Conservation (phyloP, 2,888 invertebrate species). For the Acronicta alni region DNA sequence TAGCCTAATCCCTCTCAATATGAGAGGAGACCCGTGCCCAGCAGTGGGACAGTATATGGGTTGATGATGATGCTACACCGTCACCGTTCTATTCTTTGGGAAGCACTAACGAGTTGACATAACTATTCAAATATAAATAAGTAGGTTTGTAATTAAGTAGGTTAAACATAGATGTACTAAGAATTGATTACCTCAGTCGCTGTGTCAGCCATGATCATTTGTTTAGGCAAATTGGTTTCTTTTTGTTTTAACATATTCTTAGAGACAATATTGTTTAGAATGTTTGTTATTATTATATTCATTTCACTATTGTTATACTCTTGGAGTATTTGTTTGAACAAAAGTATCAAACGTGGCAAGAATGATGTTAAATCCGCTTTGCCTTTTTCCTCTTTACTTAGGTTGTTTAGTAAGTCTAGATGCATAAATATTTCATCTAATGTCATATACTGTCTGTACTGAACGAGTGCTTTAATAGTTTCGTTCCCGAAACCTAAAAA, state of each 20-base stretch:
- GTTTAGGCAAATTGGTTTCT: conserved; percentile 47
- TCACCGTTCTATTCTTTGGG: too few relatives aligned
- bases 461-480: conserved; percentile 67
- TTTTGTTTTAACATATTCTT: conserved; percentile 59
- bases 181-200: conserved; percentile 75
- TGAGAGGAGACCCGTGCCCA: too few relatives aligned
- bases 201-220: conserved; percentile 61
- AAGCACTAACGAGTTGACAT: too few relatives aligned
- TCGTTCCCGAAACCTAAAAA: conserved; percentile 74
- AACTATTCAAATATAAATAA: too few relatives aligned
- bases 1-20: too few relatives aligned
- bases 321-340: conserved; percentile 73
- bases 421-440: conserved; percentile 73
- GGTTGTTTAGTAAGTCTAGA: conserved; percentile 72
- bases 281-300: conserved; percentile 75
- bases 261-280: conserved; percentile 74
- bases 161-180: neutral
- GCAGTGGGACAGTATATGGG: too few relatives aligned
- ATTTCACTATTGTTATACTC: conserved; percentile 79
- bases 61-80: too few relatives aligned
- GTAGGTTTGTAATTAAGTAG: too few relatives aligned
- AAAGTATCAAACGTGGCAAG: conserved; percentile 65
- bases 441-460: conserved; percentile 76
- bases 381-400: conserved; percentile 65
- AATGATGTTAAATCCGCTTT: conserved; percentile 66